Evolutionary conservation across 2,113 vertebrate genomes (phyloP).

Genomic region (Hypomesus transpacificus): DNA sequence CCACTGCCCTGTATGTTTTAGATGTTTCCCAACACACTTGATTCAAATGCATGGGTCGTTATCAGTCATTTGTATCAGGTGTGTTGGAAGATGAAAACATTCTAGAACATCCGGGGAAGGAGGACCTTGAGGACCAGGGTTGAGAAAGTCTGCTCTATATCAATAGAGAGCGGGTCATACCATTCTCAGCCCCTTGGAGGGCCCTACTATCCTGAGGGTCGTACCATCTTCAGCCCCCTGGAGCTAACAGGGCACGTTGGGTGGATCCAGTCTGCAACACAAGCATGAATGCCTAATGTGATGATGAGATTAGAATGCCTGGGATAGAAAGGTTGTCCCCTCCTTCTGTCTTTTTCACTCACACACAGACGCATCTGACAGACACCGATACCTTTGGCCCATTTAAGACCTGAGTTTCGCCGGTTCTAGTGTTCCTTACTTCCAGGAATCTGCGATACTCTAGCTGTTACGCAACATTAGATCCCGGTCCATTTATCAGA

Average conservation of each 20-base stretch:
- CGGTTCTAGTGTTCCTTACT: constrained; percentile 7
- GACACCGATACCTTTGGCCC: constrained; percentile 34
- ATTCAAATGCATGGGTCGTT: too few species aligned
- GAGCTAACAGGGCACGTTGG: background rate
- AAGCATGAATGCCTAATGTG: constrained; percentile 17
- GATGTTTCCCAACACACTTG: too few species aligned
- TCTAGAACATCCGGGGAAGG: too few species aligned
- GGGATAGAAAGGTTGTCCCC: constrained; percentile 10
- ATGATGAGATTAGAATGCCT: constrained; percentile 24
- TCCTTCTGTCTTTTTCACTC: constrained; percentile 11
- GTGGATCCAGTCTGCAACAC: background rate
- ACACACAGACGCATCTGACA: constrained; percentile 22
- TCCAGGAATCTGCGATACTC: constrained; percentile 36
- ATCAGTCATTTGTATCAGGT: too few species aligned
- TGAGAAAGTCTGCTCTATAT: too few species aligned
- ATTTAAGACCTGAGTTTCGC: constrained; percentile 1
- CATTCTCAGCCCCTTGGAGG: background rate
- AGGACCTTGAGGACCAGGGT: too few species aligned
- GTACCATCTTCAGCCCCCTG: too few species aligned
- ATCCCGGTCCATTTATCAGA: constrained; percentile 8
- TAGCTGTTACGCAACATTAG: constrained; percentile 37
- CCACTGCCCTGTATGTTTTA: too few species aligned
- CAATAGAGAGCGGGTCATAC: constrained; percentile 20
- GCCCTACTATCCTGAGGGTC: too few species aligned
- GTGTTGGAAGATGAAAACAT: too few species aligned